phyloP scores from a whole-genome alignment of 2,797 vertebrate genomes.

The Vireo griseus region DNA sequence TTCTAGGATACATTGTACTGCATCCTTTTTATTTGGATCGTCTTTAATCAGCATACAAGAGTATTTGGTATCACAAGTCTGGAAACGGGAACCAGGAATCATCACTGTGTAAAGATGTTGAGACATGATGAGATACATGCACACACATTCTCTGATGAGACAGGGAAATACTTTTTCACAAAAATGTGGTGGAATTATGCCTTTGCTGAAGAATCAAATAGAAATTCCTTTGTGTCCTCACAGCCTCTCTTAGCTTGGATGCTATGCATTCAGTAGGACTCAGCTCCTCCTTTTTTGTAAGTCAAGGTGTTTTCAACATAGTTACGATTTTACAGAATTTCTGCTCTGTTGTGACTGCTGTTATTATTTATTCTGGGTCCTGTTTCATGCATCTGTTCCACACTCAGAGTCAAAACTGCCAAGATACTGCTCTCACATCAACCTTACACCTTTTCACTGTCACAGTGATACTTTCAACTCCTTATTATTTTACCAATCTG shows the following conservation, averaged over 20 bases:
- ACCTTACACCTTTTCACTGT: not conserved
- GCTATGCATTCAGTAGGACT: not conserved
- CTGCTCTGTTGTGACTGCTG: not conserved
- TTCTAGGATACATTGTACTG: not conserved
- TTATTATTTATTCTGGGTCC: not conserved
- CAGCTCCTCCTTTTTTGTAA: not conserved
- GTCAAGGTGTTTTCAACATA: not conserved
- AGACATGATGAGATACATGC: not conserved
- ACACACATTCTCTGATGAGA: not conserved
- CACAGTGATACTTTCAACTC: not conserved
- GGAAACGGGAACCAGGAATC: not conserved
- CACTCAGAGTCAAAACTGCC: not conserved
- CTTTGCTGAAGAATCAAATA: not conserved
- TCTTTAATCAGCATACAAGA: not conserved
- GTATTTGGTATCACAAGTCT: not conserved
- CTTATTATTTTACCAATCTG: not conserved
- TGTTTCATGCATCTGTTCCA: not conserved
- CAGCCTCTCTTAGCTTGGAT: not conserved
- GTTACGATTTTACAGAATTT: not conserved
- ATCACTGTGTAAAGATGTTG: not conserved
- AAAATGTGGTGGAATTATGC: not conserved
- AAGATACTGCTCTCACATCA: not conserved
- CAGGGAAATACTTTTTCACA: not conserved
- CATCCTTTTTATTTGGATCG: not conserved
- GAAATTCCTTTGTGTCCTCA: not conserved